Percentiles rank a stretch among this genome's conserved stretches.
phyloP scores from a whole-genome alignment of 2,888 invertebrate species.

The Gymnosoma rotundatum region DNA sequence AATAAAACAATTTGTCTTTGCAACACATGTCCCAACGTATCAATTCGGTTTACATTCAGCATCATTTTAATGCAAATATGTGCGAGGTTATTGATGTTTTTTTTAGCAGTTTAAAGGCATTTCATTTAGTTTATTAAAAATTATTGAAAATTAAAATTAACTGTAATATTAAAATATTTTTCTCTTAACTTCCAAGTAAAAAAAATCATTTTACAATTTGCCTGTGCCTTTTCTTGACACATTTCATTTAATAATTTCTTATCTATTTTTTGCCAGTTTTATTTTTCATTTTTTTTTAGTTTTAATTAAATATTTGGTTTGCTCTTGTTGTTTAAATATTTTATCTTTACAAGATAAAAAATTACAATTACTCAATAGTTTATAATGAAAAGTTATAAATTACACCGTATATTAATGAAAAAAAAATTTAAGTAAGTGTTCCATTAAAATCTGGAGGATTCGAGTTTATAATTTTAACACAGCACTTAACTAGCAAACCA shows the following conservation, averaged over 20 bases:
- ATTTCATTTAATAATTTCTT: too few species aligned
- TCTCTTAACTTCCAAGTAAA: background rate
- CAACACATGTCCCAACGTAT: slow-evolving; percentile 38
- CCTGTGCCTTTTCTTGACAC: too few species aligned
- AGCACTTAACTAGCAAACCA: too few species aligned
- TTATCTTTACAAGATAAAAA: slow-evolving; percentile 10
- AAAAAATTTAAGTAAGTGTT: too few species aligned
- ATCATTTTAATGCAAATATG: slow-evolving; percentile 6
- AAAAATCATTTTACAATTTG: too few species aligned
- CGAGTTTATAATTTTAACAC: too few species aligned
- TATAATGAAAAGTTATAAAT: slow-evolving; percentile 1
- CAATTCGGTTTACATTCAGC: background rate
- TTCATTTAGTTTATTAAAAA: slow-evolving; percentile 22
- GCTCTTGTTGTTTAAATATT: background rate
- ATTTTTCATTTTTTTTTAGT: too few species aligned
- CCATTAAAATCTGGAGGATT: too few species aligned
- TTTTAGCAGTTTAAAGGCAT: slow-evolving; percentile 20
- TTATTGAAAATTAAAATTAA: slow-evolving; percentile 40
- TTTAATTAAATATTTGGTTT: too few species aligned
- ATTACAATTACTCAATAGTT: slow-evolving; percentile 6
- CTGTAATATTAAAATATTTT: background rate
- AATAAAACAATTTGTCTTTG: slow-evolving; percentile 38
- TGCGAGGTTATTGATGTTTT: slow-evolving; percentile 25
- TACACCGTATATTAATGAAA: too few species aligned
- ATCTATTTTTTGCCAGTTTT: too few species aligned